Evolutionary conservation across 1,140 invertebrate genomes (phyloP), one percentile per base, ranked within the genome.

Genomic region (Conus ventricosus): DNA sequence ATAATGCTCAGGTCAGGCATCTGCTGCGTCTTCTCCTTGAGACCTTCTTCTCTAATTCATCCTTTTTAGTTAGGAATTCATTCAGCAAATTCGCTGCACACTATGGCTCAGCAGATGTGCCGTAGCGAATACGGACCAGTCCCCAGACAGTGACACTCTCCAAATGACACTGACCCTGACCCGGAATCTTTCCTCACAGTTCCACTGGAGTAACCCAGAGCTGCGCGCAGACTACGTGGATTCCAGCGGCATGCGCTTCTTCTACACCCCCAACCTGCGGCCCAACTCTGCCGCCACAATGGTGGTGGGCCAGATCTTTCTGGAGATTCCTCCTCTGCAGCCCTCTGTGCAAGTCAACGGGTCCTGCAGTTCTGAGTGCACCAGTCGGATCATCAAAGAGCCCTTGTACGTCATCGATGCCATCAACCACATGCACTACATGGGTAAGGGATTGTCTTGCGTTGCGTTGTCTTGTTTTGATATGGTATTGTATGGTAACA

Each of bases 171-270:
- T 39, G 39, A 39, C 39, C 39, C 39, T 39, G 39, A 39, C 39
- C 39, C 39, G 39, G 39, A 39, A 39, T 39, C 39, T 39, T 39
- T 39, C 39, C 39, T 39, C 39, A 60, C 54, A 92, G 92, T 76
- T 91, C 84, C 92, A 93, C 71, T 93, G 91, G 91, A 91, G 91
- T 75, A 93, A 93, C 85, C 91, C 91, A 8, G 20, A 88, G 20
- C 53, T 87, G n/a, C 27, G 85, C 8, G 5, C 84, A 0, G 90
- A 88, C 23, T 87, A 89, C 17, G 87, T 23, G 6, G 92, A 92
- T 84, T 88, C 85, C 17, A 92, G 91, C 25, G 92, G 92, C 51
- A 88, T 93, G 76, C 89, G 88, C 5, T 53, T 93, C 17, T 90
- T 89, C 75, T 90, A 90, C 84, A 90, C 91, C 2, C 60, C 82